Evolutionary conservation across 2,797 vertebrate species (phyloP).

Genomic region (Fistularia commersonii): DNA sequence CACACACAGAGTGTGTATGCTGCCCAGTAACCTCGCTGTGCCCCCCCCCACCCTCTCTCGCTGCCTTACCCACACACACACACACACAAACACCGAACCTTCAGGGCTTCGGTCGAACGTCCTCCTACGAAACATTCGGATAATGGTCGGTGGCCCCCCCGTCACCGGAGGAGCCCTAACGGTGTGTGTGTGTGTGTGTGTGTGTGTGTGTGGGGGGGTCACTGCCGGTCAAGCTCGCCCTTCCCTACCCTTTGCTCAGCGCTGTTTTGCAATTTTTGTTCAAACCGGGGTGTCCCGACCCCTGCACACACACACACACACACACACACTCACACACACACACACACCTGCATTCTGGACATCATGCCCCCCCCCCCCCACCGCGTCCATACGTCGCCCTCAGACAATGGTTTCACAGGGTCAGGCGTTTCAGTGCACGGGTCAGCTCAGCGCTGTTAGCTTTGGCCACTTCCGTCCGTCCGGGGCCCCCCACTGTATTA

Average conservation of each 20-base stretch:
- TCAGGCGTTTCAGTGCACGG: conserved; percentile 69
- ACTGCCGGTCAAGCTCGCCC: too few relatives aligned
- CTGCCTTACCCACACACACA: conserved; percentile 17
- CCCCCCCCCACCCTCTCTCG: conserved; percentile 8
- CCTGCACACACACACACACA: too few relatives aligned
- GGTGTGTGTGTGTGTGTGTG: neutral
- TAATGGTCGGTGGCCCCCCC: conserved; percentile 6
- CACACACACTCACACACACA: too few relatives aligned
- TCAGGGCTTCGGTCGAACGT: conserved; percentile 16
- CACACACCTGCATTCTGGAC: too few relatives aligned
- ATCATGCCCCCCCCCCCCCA: neutral
- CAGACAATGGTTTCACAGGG: conserved; percentile 72
- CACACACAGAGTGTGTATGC: conserved; percentile 21
- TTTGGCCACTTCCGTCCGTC: conserved; percentile 65
- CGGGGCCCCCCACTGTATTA: conserved; percentile 66
- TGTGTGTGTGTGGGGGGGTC: too few relatives aligned
- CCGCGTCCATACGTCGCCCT: conserved; percentile 22
- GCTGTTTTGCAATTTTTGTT: neutral
- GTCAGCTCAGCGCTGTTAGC: conserved; percentile 63
- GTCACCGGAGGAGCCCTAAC: conserved; percentile 23
- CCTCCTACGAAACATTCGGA: conserved; percentile 43
- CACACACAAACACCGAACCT: conserved; percentile 17
- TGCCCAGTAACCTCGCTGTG: conserved; percentile 41
- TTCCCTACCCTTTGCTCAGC: neutral
- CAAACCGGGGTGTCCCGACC: neutral